Evolutionary conservation across 2,888 invertebrate species (phyloP).

Genomic region (Troides helena): DNA sequence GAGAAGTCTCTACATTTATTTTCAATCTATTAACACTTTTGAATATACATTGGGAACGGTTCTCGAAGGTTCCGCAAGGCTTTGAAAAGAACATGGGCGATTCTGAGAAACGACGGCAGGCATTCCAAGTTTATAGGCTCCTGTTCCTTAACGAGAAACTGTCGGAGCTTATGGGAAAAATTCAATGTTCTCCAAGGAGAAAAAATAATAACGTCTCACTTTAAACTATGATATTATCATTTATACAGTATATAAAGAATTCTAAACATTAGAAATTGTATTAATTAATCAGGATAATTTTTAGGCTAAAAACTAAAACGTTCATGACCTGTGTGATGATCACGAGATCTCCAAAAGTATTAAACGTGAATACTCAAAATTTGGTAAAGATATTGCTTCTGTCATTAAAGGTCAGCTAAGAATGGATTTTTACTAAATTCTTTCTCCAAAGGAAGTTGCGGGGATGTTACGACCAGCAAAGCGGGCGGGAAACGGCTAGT

Average conservation of each 20-base stretch:
- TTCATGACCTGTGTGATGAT: too few species aligned
- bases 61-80: conserved; percentile 25
- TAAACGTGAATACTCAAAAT: too few species aligned
- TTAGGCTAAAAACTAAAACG: too few species aligned
- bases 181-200: not conserved
- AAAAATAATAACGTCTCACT: not conserved
- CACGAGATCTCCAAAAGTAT: too few species aligned
- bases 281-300: too few species aligned
- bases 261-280: not conserved
- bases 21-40: conserved; percentile 11
- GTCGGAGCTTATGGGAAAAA: conserved; percentile 12
- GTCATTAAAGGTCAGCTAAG: too few species aligned
- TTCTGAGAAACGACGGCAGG: conserved; percentile 30
- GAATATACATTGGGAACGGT: conserved; percentile 15
- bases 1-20: not conserved
- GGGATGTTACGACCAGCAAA: too few species aligned
- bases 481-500: too few species aligned
- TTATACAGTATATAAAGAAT: not conserved
- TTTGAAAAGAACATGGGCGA: conserved; percentile 30
- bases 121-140: conserved; percentile 22
- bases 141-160: conserved; percentile 20
- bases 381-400: too few species aligned
- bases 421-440: too few species aligned
- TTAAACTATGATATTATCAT: not conserved
- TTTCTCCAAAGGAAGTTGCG: too few species aligned